Evolutionary conservation across 2,113 vertebrate species (phyloP), one percentile per base, ranked within the genome.

Genomic region (Potamarius usumacintae): DNA sequence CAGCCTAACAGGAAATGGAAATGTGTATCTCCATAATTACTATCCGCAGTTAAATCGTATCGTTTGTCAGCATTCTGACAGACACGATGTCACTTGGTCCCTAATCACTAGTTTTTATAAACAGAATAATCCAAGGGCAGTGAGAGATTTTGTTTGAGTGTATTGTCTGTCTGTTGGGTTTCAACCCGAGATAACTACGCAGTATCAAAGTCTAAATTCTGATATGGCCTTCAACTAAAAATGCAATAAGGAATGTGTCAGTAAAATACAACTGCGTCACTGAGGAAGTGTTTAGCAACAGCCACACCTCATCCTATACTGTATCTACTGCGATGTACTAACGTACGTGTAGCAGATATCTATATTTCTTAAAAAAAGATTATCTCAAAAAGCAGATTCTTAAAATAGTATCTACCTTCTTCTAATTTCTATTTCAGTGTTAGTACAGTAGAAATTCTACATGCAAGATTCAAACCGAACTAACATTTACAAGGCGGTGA

Each of bases 401-500:
- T 7, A 42, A 85, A 52, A 71, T 42, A 85, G 53, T 15, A n/a
- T 69, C 77, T 81, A 53, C 22, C 18, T 20, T 76, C 12, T 58
- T 82, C 67, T 87, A 83, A 63, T 50, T 55, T 69, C 77, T 86
- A 86, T 76, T 77, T 63, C n/a, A 18, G 55, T 83, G 72, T 76
- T 83, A 83, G 81, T 83, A 60, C 30, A 67, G 81, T 83, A 83
- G 55, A 83, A 34, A 65, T 18, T 76, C 27, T 83, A 63, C 86
- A 83, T 83, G 86, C 86, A 87, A 83, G 71, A 55, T 65, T 83
- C n/a, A 83, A 87, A 83, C 18, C 1, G 55, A 83, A 25, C 77
- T 76, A 83, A 87, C 86, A 87, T 86, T 60, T 82, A 86, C 85
- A 86, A 86, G 78, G 67, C 57, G 65, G 78, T 55, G 79, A 71